These are phyloP conservation scores for Bicyclus anynana DNA, from an alignment of 1,140 invertebrate genomes.

Conservation along the genomic window DNA sequence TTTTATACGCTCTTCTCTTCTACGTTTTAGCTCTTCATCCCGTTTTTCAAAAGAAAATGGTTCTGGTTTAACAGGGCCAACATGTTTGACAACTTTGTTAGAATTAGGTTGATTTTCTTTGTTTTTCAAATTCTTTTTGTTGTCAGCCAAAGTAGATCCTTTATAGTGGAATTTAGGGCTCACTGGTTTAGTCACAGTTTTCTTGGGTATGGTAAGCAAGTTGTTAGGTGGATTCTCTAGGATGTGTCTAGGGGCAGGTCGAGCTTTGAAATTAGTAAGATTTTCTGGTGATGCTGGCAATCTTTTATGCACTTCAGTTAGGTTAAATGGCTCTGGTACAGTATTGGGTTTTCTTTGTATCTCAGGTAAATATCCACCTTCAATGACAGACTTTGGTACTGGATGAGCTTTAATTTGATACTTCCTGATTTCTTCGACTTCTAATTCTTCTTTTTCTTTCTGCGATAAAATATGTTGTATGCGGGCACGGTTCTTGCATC, in stretches of 20 bases:
- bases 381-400: conserved; percentile 58
- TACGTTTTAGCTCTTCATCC: conserved; percentile 55
- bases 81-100: conserved; percentile 34
- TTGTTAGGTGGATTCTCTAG: conserved; percentile 50
- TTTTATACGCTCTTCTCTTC: conserved; percentile 56
- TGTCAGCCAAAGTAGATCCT: conserved; percentile 35
- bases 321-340: conserved; percentile 62
- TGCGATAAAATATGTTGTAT: conserved; percentile 54
- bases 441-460: conserved; percentile 62
- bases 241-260: conserved; percentile 64
- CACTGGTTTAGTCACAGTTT: conserved; percentile 43
- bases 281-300: conserved; percentile 30
- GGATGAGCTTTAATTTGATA: conserved; percentile 67
- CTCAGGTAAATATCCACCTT: conserved; percentile 54
- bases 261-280: conserved; percentile 54
- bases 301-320: conserved; percentile 61
- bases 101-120: conserved; percentile 11
- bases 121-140: conserved; percentile 28
- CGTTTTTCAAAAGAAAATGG: conserved; percentile 69
- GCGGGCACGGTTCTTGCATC: conserved; percentile 52
- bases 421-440: conserved; percentile 62
- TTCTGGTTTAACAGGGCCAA: conserved; percentile 50
- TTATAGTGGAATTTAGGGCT: conserved; percentile 57
- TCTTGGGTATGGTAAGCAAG: conserved; percentile 36
- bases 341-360: conserved; percentile 52